These are phyloP conservation scores for Ctenoplectra terminalis DNA, from an alignment of 1,140 invertebrate genomes.

Conservation along the genomic window DNA sequence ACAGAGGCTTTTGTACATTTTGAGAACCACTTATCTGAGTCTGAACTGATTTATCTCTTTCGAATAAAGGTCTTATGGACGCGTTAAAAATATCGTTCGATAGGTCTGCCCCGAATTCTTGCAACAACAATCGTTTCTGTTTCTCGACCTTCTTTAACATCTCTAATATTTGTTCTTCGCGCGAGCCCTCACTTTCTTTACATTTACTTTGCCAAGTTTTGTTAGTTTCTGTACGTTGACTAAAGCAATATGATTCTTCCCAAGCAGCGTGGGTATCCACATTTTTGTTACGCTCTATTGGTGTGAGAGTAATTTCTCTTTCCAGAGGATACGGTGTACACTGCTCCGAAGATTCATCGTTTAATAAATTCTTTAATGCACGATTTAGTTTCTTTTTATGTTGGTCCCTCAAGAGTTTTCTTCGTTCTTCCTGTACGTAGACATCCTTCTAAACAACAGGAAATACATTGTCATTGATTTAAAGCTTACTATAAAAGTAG, in stretches of 20 bases:
- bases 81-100: conserved; percentile 75
- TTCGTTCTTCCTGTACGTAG: conserved; percentile 52
- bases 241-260: conserved; percentile 49
- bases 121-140: conserved; percentile 73
- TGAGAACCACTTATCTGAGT: background rate
- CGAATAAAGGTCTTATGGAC: conserved; percentile 72
- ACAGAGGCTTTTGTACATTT: conserved; percentile 24
- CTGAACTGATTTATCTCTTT: conserved; percentile 39
- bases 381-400: conserved; percentile 75
- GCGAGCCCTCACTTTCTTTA: conserved; percentile 58
- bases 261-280: conserved; percentile 40
- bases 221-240: background rate
- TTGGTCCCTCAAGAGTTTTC: conserved; percentile 63
- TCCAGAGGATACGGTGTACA: conserved; percentile 45
- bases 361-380: conserved; percentile 64
- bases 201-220: conserved; percentile 14
- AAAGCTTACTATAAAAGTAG: background rate
- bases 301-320: conserved; percentile 68
- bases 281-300: conserved; percentile 45
- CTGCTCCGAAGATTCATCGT: conserved; percentile 12
- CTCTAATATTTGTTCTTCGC: conserved; percentile 76
- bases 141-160: conserved; percentile 77
- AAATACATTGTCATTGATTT: background rate
- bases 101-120: conserved; percentile 76
- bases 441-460: conserved; percentile 18